Conservation (phyloP, 2,888 invertebrate genomes). For the Sphinx pinastri region DNA sequence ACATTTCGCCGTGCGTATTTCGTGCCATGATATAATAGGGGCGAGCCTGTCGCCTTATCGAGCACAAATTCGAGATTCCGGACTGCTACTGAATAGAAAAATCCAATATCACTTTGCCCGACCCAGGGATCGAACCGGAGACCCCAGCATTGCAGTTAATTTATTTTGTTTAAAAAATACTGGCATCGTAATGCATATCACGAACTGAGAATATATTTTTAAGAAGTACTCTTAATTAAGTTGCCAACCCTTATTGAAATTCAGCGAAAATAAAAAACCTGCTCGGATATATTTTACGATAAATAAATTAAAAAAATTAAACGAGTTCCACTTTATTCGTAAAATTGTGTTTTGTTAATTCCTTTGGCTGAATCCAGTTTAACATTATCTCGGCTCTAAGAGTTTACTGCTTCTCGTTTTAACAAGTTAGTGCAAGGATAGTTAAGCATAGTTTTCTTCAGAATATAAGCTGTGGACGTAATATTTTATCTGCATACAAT, state of each 20-base stretch:
- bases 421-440: neutral
- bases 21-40: no score
- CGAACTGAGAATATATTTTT: slow-evolving; percentile 5
- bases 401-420: neutral
- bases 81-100: no score
- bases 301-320: neutral
- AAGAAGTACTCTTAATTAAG: slow-evolving; percentile 6
- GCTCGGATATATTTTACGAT: no score
- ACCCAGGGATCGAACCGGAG: no score
- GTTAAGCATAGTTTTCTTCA: no score
- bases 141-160: no score
- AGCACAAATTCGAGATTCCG: no score
- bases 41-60: no score
- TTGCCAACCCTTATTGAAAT: slow-evolving; percentile 3
- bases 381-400: neutral
- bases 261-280: neutral
- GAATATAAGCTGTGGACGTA: no score
- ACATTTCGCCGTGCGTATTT: no score
- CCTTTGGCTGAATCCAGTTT: neutral
- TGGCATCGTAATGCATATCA: neutral
- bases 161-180: slow-evolving; percentile 6
- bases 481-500: no score
- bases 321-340: neutral
- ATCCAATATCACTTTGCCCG: no score
- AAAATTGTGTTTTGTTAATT: slow-evolving; percentile 8